phyloP scores from a whole-genome alignment of 2,113 vertebrate genomes.

The Sphyrna mokarran region DNA sequence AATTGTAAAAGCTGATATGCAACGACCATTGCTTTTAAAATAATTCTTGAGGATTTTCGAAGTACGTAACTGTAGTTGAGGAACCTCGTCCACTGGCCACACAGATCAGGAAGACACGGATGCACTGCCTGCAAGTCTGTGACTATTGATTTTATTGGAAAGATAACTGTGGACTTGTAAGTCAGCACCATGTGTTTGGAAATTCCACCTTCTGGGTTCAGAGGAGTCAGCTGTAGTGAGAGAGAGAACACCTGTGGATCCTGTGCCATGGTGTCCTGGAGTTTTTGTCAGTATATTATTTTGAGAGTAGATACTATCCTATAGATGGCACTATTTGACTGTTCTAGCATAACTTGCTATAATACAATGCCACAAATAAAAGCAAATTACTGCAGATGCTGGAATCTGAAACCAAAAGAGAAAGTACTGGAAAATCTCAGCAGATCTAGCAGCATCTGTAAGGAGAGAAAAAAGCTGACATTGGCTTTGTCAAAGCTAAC shows the following conservation, averaged over 20 bases:
- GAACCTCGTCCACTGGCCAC: background rate
- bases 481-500: no score
- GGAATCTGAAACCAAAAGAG: no score
- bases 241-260: background rate
- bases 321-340: constrained; percentile 48
- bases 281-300: background rate
- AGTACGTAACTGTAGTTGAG: background rate
- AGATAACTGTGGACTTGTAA: background rate
- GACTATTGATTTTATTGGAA: background rate
- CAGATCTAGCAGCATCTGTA: no score
- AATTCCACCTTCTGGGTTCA: background rate
- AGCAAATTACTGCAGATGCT: no score
- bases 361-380: background rate
- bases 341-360: background rate
- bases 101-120: background rate
- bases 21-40: background rate
- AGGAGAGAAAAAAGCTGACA: no score
- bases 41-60: background rate
- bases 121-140: background rate
- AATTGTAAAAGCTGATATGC: background rate
- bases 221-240: background rate
- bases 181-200: background rate
- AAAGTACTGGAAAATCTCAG: no score
- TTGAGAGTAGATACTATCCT: background rate
- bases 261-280: background rate